Base-by-base conservation (phyloP, 1,140 invertebrate genomes). In the Sminthurinus signatus region DNA sequence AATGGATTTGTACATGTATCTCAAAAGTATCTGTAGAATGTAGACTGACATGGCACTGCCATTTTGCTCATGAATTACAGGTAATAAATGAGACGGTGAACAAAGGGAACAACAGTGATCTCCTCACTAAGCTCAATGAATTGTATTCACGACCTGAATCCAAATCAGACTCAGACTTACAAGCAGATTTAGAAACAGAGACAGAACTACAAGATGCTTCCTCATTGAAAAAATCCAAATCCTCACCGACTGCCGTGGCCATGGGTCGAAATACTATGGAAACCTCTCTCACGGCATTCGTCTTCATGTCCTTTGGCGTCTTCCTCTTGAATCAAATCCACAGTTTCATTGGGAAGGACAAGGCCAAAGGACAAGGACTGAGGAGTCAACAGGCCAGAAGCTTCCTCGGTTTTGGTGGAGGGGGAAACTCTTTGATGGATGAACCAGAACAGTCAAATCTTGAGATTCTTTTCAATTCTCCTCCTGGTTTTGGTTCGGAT, bases 291-390 rank as follows among this genome's bases (percentile, higher is more conserved):
- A 65, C 82, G 0, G 81, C 82, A 0, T 81, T 84, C 63, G 81
- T 81, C 0, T 78, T 83, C 27, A 70, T 84, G 60, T 81, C 81
- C 0, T 74, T 83, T 62, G 82, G 83, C 71, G 77, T 84, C 0
- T 80, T 84, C 73, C 69, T 83, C 27, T 65, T 84, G 4, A 81
- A 82, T 70, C 83, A 83, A 72, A 81, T 84, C 39, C 82, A 83
- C 68, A 65, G 32, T 25, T 58, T 72, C 42, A 50, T 67, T 42
- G 68, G 48, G 14, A 62, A 58, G 48, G 64, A 59, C 31, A 29
- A 72, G 79, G 14, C 79, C 81, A 74, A 80, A 79, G 0, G 79
- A 79, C n/a, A n/a, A n/a, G 77, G 78, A 81, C 83, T 60, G 81
- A 81, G 71, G 79, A 81, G 0, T 70, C 81, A 0, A 83, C 81